Evolutionary conservation across 2,888 invertebrate species (phyloP), one percentile per base, ranked within the genome.

Genomic region (Theretra japonica): DNA sequence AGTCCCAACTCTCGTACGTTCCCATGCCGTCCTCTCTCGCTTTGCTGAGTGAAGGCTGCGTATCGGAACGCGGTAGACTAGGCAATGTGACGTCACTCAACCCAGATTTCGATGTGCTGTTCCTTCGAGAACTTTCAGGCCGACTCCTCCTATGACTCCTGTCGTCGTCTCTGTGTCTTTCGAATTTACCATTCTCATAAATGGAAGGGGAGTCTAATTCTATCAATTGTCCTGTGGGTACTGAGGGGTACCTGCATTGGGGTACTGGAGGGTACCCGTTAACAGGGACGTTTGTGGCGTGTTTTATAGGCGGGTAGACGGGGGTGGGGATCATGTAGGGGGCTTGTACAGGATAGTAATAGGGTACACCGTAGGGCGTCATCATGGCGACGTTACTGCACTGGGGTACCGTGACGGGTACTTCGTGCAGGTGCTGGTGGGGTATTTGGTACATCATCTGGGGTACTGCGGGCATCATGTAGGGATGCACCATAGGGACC

Each of bases 1-100:
- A 97, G 83, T 97, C 97, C 97, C 97, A 98, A 70, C 96, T 96
- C 77, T 97, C 97, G 72, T 96, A 96, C 0, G 96, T 96, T 0
- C 96, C 96, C 83, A 96, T 95, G 0, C 96, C 96, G 75, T 96
- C 96, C 77, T 96, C 96, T 73, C 93, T 94, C 28, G 96, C 96
- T 78, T 95, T 94, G 76, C 94, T 94, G 4, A 95, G 75, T 0
- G 89, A 82, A 1, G 95, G 94, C 59, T 94, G 95, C 0, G 94
- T 94, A 68, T 95, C 95, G 0, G 94, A 94, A 1, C 95, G 83
- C 0, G 94, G 94, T 73, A 95, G 75, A 72, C 93, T 94, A 0
- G 94, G 92, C 19, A 93, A 72, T 0, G 94, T 86, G 1, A 90
- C 88, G 53, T 94, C 94, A 77, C 93, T 94, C 68, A 91, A 87